phyloP scores from a whole-genome alignment of 2,113 vertebrate species.

The Alces alces region DNA sequence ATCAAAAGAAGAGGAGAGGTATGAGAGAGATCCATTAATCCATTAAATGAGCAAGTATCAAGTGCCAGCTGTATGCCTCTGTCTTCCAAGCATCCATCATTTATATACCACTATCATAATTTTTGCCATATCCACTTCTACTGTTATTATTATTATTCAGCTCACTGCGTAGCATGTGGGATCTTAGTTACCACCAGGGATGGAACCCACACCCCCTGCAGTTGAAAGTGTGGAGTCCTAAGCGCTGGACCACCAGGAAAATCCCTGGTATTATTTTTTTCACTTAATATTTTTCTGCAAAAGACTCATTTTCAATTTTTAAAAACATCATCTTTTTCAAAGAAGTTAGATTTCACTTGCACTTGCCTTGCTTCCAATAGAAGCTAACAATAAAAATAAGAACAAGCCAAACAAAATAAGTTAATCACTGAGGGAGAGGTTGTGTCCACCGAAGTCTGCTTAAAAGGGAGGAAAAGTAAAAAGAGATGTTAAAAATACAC shows the following conservation, averaged over 20 bases:
- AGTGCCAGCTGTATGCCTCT: neutral
- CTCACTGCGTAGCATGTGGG: neutral
- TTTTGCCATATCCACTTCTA: neutral
- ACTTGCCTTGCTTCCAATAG: neutral
- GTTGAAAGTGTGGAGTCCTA: neutral
- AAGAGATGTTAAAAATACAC: neutral
- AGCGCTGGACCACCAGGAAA: neutral
- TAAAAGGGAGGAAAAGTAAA: neutral
- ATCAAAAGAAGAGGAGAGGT: neutral
- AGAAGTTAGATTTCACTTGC: neutral
- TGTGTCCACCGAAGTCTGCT: neutral
- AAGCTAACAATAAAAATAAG: neutral
- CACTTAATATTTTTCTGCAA: neutral
- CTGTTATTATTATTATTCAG: neutral
- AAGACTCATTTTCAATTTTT: neutral
- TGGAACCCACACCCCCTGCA: neutral
- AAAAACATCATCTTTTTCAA: neutral
- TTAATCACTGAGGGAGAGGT: neutral
- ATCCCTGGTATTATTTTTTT: neutral
- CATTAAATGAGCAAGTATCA: neutral
- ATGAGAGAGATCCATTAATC: neutral
- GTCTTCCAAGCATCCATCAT: neutral
- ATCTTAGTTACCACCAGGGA: neutral
- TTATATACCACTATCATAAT: neutral
- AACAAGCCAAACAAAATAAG: neutral